These are phyloP conservation scores for Heterohyrax brucei DNA, from an alignment of 2,797 vertebrate genomes.

Conservation along the genomic window DNA sequence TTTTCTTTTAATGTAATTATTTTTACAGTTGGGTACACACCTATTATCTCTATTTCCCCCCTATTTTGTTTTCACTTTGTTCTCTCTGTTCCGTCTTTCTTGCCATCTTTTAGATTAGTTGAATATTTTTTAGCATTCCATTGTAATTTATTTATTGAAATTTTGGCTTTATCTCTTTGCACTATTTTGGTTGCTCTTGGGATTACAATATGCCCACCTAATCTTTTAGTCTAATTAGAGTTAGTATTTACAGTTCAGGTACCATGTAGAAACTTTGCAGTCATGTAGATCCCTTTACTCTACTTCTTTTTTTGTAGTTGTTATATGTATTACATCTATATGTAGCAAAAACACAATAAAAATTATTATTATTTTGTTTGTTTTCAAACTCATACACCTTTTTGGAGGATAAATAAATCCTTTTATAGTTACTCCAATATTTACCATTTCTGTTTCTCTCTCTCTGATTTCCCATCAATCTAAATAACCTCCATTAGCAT, in stretches of 20 bases:
- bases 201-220: not conserved
- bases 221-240: not conserved
- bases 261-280: not conserved
- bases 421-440: not conserved
- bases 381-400: not conserved
- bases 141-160: not conserved
- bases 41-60: not conserved
- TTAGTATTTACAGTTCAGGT: not conserved
- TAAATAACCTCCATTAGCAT: not conserved
- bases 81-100: not conserved
- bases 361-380: not conserved
- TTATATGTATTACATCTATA: rapidly evolving
- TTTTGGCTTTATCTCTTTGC: not conserved
- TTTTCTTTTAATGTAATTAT: not conserved
- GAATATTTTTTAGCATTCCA: not conserved
- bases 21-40: not conserved
- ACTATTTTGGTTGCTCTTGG: not conserved
- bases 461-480: not conserved
- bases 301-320: not conserved
- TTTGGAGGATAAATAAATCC: not conserved
- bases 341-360: not conserved
- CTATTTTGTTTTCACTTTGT: not conserved
- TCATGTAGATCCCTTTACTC: rapidly evolving
- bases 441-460: not conserved
- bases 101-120: not conserved